These are phyloP conservation scores for Auanema freiburgensis DNA, from an alignment of 2,888 invertebrate genomes.

Conservation along the genomic window DNA sequence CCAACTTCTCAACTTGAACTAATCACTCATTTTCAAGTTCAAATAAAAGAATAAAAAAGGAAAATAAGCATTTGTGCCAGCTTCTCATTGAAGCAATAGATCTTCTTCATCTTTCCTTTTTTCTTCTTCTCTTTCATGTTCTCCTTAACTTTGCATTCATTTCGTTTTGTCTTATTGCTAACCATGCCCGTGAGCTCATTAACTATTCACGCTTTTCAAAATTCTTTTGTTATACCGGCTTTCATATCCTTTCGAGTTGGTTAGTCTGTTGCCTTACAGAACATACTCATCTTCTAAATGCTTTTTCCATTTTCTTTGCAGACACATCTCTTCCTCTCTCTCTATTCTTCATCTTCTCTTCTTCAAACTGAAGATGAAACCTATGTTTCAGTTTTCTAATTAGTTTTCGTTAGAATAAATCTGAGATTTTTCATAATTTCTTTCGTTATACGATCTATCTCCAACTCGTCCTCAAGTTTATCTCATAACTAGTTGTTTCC, in stretches of 20 bases:
- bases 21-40: too few relatives aligned
- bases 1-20: too few relatives aligned
- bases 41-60: too few relatives aligned
- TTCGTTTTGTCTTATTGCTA: background rate
- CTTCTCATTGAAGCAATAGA: background rate
- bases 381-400: background rate
- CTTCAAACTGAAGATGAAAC: constrained; percentile 5
- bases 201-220: too few relatives aligned
- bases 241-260: too few relatives aligned
- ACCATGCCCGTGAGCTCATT: background rate
- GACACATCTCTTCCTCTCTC: background rate
- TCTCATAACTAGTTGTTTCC: background rate
- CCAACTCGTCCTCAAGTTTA: background rate
- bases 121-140: background rate
- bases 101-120: constrained; percentile 2
- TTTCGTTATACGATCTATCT: background rate
- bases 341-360: background rate
- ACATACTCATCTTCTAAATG: too few relatives aligned
- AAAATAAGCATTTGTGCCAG: background rate
- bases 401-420: too few relatives aligned
- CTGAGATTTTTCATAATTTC: too few relatives aligned
- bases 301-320: background rate
- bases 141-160: constrained; percentile 7
- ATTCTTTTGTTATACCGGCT: too few relatives aligned
- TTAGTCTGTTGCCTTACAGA: too few relatives aligned